phyloP scores from a whole-genome alignment of 2,888 invertebrate genomes.

The Orgyia antiqua region DNA sequence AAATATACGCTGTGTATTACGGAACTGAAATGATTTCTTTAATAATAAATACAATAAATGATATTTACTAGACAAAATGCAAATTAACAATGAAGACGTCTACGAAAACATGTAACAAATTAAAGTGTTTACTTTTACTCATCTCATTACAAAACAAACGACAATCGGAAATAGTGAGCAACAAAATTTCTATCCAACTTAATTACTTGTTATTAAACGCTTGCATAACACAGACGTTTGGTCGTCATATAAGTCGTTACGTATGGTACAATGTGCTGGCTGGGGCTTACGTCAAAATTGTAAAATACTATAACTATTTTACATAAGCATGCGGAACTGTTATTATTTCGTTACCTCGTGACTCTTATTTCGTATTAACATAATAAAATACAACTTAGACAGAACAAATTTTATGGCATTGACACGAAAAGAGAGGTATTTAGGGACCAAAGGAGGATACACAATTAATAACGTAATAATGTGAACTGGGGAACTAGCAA shows the following conservation, averaged over 20 bases:
- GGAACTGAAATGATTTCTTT: too few species aligned
- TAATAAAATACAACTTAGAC: too few species aligned
- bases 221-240: slow-evolving; percentile 16
- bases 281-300: slow-evolving; percentile 25
- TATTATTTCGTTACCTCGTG: slow-evolving; percentile 17
- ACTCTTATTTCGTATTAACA: too few species aligned
- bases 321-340: slow-evolving; percentile 27
- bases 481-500: too few species aligned
- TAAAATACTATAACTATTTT: slow-evolving; percentile 26
- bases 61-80: too few species aligned
- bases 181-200: slow-evolving; percentile 5
- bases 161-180: slow-evolving; percentile 3
- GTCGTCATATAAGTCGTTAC: slow-evolving; percentile 23
- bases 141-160: background rate
- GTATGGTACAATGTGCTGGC: slow-evolving; percentile 18
- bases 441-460: too few species aligned
- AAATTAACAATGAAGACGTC: too few species aligned
- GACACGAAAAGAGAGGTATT: too few species aligned
- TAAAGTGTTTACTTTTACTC: background rate
- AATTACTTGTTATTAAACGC: slow-evolving; percentile 13
- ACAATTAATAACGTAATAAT: too few species aligned
- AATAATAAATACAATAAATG: too few species aligned
- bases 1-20: too few species aligned
- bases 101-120: background rate
- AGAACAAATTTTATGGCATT: too few species aligned